Evolutionary conservation across 2,113 vertebrate genomes (phyloP), one percentile per base, ranked within the genome.

Genomic region (Hypomesus transpacificus): DNA sequence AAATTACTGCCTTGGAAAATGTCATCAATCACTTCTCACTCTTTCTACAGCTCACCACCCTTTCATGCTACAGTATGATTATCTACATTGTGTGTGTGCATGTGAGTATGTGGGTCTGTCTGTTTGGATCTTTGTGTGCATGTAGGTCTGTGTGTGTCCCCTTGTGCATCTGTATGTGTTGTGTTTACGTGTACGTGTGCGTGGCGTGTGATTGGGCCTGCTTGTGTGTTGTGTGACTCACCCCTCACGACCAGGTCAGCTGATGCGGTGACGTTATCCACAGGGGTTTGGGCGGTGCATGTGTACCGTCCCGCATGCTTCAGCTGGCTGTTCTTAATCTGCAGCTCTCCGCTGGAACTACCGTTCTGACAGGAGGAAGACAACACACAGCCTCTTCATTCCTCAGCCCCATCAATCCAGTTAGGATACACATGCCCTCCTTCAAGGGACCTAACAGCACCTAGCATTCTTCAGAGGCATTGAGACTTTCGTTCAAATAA

Each of bases 201-300:
- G 31, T 34, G 4, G 46, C 51, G 69, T 5, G 31, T 17, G 61
- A 0, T 24, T 14, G 21, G 3, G 22, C 14, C n/a, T 13, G 60
- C 7, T 53, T 22, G 21, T 51, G 46, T 22, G 60, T 59, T 1
- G 1, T 21, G 28, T 9, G 58, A 83, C 92, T 93, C 90, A 98
- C 97, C 97, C 93, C 97, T 91, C 59, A 99, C 96, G 28, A 98
- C 93, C 66, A 99, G 93, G 79, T 94, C 92, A 39, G 97, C 97
- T 0, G 95, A 95, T 34, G 93, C 93, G 0, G 94, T 94, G 3
- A 94, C 90, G 53, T 97, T 96, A 90, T 99, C 97, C 75, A 98
- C 95, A 16, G 95, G 93, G 0, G 97, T 98, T 87, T 99, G 95
- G 3, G 96, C 96, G 0, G 92, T 96, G 88, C 97, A 99, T 0